Evolutionary conservation across 1,140 invertebrate species (phyloP).

Genomic region (Propsilocerus akamusi): DNA sequence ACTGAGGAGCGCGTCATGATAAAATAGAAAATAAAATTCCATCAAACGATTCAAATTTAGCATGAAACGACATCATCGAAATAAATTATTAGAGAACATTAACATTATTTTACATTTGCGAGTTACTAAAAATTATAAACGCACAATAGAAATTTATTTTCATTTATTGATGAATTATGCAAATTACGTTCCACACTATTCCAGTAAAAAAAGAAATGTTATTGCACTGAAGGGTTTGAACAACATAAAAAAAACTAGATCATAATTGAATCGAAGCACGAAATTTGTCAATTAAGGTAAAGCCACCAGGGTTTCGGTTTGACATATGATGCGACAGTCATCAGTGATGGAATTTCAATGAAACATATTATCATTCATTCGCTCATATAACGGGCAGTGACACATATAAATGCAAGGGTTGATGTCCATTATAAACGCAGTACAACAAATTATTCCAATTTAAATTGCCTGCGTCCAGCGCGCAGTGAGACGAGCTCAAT

Average conservation of each 20-base stretch:
- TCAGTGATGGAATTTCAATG: neutral
- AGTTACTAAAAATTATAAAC: constrained; percentile 2
- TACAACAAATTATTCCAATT: constrained; percentile 1
- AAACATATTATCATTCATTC: too few relatives aligned
- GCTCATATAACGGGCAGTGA: neutral
- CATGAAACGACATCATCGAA: too few relatives aligned
- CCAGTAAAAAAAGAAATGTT: neutral
- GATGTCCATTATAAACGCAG: neutral
- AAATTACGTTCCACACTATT: constrained; percentile 2
- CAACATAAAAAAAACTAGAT: neutral
- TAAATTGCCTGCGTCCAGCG: neutral
- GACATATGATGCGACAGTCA: neutral
- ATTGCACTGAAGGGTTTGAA: neutral
- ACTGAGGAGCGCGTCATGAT: neutral
- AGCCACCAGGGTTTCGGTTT: neutral
- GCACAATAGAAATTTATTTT: neutral
- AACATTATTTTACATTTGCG: too few relatives aligned
- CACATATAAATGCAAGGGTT: neutral
- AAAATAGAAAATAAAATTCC: neutral
- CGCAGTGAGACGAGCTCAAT: neutral
- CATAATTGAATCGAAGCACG: constrained; percentile 1
- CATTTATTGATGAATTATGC: constrained; percentile 3
- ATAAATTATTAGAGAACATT: too few relatives aligned
- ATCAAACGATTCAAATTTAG: neutral
- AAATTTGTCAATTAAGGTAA: neutral